Base-by-base conservation (phyloP, 1,140 invertebrate genomes). In the Harpegnathos saltator region DNA sequence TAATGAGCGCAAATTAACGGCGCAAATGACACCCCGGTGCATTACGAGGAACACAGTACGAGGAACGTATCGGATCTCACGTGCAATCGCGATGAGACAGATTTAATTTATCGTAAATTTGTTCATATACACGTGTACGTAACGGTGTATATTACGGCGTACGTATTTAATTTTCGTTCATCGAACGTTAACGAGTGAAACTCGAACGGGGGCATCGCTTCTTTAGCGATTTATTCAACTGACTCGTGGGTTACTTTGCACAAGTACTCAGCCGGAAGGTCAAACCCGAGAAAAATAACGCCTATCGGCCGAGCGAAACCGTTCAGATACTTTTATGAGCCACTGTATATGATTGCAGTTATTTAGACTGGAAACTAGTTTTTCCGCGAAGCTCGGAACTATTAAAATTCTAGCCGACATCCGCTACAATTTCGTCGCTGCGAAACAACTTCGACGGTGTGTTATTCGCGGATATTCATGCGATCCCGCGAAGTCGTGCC, bases 361-460 rank as follows among this genome's bases (percentile, higher is more conserved):
- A 69, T 68, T 78, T 19, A 29, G 29, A 22, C 29, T 9, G 29
- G 5, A 56, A 77, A 56, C 11, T 63, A 19, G 22, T 24, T 69
- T 78, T 68, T 78, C 24, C n/a, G 29, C 26, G 56, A 68, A 68
- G 17, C 44, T 68, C 3, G 50, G n/a, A 14, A 19, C 12, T n/a
- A 68, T 56, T 78, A 68, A 56, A 69, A 52, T 78, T 78, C 68
- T 58, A 77, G 44, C 12, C 44, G 63, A 69, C 29, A 68, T 56
- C 22, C 17, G 33, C 50, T 68, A 26, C 29, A 78, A 68, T 68
- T 78, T 56, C 29, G 12, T 69, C n/a, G 12, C 58, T 26, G 33
- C 15, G 44, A 78, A 54, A 68, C 29, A 69, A 33, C 75, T 77
- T 77, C n/a, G n/a, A 58, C 33, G 24, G 3, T 0, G 38, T 44